A percentile compares a stretch with the other conserved stretches of the same genome.
phyloP scores from a whole-genome alignment of 2,888 invertebrate genomes.

The Drepanosiphum platanoidis region DNA sequence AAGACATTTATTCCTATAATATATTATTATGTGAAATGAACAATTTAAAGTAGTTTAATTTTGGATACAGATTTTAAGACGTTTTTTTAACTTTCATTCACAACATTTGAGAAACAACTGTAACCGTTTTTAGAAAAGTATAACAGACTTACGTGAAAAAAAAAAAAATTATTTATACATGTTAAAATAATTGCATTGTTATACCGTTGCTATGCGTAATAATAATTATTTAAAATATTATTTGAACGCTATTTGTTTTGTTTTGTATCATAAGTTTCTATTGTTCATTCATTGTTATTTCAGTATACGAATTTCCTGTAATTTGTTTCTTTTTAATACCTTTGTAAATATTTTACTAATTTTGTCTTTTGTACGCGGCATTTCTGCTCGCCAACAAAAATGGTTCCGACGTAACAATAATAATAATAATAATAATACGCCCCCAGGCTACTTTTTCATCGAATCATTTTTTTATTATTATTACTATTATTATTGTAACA shows the following conservation, averaged over 20 bases:
- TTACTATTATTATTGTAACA: constrained; percentile 28
- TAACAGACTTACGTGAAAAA: not conserved
- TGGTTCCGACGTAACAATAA: too few relatives aligned
- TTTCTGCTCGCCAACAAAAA: not conserved
- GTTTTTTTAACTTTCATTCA: not conserved
- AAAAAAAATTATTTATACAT: not conserved
- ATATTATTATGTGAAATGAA: too few relatives aligned
- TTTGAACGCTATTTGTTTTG: not conserved
- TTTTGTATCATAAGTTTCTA: not conserved
- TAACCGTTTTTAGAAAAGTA: constrained; percentile 7
- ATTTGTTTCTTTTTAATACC: constrained; percentile 2
- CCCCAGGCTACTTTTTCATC: not conserved
- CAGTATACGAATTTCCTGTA: not conserved
- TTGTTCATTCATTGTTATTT: constrained; percentile 16
- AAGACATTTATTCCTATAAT: too few relatives aligned
- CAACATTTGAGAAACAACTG: not conserved
- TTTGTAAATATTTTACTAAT: constrained; percentile 14
- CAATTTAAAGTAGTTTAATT: too few relatives aligned
- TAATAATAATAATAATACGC: too few relatives aligned
- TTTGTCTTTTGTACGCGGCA: not conserved
- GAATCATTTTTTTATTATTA: not conserved
- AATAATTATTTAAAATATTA: not conserved
- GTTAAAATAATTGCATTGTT: not conserved
- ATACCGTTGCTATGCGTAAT: not conserved
- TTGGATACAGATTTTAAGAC: not conserved